Base-by-base conservation (phyloP, 2,888 invertebrate species). In the Microdon myrmicae region DNA sequence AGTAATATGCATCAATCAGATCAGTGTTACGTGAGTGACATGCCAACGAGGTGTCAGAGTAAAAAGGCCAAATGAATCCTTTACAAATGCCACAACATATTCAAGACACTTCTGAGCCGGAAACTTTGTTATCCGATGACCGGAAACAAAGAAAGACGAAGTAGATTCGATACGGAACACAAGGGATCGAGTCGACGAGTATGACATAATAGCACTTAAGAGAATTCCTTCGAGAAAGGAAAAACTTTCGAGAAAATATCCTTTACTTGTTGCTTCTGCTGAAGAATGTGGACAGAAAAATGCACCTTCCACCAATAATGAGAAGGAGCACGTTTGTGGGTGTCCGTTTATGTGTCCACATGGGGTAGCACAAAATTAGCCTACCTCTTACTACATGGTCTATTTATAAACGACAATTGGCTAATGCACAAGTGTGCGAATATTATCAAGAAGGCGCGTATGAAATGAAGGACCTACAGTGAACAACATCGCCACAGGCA, bases 111-210 rank as follows among this genome's bases (percentile, higher is more conserved):
- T 10, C 19, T 16, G 25, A 22, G 10, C 13, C n/a, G 34, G 34
- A 34, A 34, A 45, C 3, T 45, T 45, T 34, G 7, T 6, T 10
- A 25, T 12, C 12, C 16, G n/a, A 14, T 16, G 23, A 23, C 8
- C 17, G 16, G 31, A 34, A 26, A 31, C 29, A 34, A 8, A 13
- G 8, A 16, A 17, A 32, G 34, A 37, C 14, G 23, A 44, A 32
- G 23, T 25, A 37, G 43, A 32, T 20, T 9, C 37, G 41, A 22
- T 37, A 43, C 37, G 37, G 10, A 38, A 23, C 28, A 55, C 55
- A 49, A 55, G 48, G 43, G 55, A 49, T 43, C 55, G 55, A 55
- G 60, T 41, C 56, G 61, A 64, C 56, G 49, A 64, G 56, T 56
- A 35, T 51, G n/a, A n/a, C n/a, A 51, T 45, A 45, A 64, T 51